Evolutionary conservation across 1,140 invertebrate genomes (phyloP).

Genomic region (Orius insidiosus): DNA sequence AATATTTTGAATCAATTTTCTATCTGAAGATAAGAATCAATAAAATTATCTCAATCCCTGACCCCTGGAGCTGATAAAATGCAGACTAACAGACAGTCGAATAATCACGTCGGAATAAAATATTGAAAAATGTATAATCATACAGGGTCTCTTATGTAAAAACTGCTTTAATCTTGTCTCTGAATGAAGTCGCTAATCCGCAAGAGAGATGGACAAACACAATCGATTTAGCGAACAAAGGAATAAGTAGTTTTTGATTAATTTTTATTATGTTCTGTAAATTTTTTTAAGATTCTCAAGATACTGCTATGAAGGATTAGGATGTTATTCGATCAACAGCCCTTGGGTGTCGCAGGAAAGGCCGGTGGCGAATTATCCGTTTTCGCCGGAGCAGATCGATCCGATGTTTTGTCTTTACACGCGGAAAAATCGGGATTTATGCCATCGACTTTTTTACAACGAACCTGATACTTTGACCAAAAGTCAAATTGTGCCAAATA

Average conservation of each 20-base stretch:
- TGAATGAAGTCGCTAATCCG: conserved; percentile 4
- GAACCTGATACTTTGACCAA: conserved; percentile 36
- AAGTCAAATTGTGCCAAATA: conserved; percentile 37
- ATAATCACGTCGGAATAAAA: not conserved
- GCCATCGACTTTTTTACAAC: conserved; percentile 42
- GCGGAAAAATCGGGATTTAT: conserved; percentile 31
- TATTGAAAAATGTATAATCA: conserved; percentile 8
- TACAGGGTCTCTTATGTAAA: conserved; percentile 8
- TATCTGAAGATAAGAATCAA: no score
- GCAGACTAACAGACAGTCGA: no score
- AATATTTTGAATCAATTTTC: no score
- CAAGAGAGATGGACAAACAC: not conserved
- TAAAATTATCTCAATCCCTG: no score
- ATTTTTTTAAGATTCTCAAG: conserved; percentile 14
- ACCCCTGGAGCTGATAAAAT: no score
- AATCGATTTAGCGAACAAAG: not conserved
- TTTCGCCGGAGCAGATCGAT: conserved; percentile 29
- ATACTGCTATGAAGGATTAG: conserved; percentile 56
- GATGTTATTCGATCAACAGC: conserved; percentile 63
- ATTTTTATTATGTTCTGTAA: not conserved
- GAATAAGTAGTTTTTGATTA: not conserved
- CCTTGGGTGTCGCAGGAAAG: conserved; percentile 59
- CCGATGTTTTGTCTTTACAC: conserved; percentile 29
- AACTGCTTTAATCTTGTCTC: conserved; percentile 8
- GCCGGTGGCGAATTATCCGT: conserved; percentile 60